Conservation (phyloP, 2,113 vertebrate species). For the Enhydra lutris region DNA sequence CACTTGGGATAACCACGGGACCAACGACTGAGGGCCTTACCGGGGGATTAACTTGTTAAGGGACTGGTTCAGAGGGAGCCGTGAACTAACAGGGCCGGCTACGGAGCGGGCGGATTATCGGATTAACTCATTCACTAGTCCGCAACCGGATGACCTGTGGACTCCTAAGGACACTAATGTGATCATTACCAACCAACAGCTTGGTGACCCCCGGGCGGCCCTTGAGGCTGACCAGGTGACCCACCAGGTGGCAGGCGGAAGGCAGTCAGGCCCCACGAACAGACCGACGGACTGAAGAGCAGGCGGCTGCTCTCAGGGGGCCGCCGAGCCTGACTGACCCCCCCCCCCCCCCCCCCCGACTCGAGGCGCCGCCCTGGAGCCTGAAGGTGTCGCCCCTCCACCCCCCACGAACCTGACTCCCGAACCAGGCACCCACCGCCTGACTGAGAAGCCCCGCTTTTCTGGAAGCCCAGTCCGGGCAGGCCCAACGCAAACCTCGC, state of each 20-base stretch:
- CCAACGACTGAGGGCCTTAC: background rate
- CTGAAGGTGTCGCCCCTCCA: background rate
- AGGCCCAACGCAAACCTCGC: fast-evolving
- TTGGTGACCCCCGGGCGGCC: background rate
- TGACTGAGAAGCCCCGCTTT: no score
- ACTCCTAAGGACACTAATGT: background rate
- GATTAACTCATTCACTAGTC: background rate
- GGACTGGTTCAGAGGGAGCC: background rate
- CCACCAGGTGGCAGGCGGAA: background rate
- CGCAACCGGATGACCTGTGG: background rate
- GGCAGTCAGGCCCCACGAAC: background rate
- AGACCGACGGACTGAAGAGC: background rate
- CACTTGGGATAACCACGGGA: background rate
- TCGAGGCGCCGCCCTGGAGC: fast-evolving
- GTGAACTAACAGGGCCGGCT: background rate
- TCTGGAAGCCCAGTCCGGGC: background rate
- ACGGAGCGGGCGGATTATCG: background rate
- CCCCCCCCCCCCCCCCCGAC: fast-evolving
- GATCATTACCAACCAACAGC: fast-evolving
- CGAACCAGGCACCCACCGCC: no score
- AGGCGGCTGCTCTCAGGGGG: background rate
- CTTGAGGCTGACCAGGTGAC: background rate
- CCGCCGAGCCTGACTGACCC: fast-evolving
- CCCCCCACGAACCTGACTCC: background rate
- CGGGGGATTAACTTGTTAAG: background rate